These are phyloP conservation scores for Psittacula cyanocephala DNA, from an alignment of 2,113 vertebrate species.

Conservation along the genomic window DNA sequence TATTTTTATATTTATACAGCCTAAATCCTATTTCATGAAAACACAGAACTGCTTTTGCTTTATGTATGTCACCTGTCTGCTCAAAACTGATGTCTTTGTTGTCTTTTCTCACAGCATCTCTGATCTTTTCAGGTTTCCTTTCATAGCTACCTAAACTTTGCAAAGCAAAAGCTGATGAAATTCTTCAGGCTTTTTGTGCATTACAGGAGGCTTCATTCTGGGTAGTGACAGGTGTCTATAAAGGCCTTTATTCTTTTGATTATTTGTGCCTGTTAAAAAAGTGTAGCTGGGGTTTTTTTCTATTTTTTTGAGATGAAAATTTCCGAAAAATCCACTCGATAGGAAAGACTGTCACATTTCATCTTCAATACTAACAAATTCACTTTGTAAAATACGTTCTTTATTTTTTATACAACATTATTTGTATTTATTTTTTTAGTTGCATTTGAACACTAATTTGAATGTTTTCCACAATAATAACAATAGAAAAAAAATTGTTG, in stretches of 20 bases:
- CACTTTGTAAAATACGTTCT: background rate
- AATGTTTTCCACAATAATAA: background rate
- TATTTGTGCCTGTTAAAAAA: background rate
- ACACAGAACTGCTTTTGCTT: background rate
- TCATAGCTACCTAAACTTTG: background rate
- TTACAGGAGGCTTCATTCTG: background rate
- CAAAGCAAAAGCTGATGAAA: background rate
- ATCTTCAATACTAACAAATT: background rate
- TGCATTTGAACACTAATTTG: background rate
- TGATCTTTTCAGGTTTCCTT: background rate
- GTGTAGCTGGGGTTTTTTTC: fast-evolving
- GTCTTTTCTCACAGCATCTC: background rate
- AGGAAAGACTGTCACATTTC: background rate
- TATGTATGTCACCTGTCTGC: background rate
- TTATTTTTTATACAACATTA: background rate
- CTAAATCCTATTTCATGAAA: background rate
- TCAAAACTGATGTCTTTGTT: background rate
- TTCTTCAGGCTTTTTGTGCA: background rate
- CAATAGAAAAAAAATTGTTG: background rate
- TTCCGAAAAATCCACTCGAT: background rate
- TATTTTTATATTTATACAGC: background rate
- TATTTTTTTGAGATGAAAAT: background rate
- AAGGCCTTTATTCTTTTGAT: background rate
- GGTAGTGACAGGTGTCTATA: background rate
- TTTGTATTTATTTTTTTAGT: background rate